Conservation (phyloP, 2,888 invertebrate genomes). For the Neria commutata region DNA sequence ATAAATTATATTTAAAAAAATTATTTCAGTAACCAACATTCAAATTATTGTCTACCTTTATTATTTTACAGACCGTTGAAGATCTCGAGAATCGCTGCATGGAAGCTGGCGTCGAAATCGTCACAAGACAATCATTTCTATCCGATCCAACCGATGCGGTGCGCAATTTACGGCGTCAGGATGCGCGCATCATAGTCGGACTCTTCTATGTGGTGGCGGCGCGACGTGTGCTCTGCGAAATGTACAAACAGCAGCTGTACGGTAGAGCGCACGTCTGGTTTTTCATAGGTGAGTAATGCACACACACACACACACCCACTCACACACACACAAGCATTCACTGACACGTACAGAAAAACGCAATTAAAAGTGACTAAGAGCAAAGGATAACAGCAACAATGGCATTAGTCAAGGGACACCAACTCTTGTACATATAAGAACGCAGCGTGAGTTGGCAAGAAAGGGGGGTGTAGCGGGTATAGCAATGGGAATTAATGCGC, state of each 20-base stretch:
- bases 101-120: slow-evolving; percentile 91
- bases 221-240: slow-evolving; percentile 93
- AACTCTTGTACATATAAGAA: too few species aligned
- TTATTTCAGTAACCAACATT: too few species aligned
- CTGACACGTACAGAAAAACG: too few species aligned
- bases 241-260: slow-evolving; percentile 91
- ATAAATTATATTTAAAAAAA: slow-evolving; percentile 23
- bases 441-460: too few species aligned
- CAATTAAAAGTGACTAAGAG: too few species aligned
- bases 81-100: slow-evolving; percentile 94
- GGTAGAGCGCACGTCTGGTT: slow-evolving; percentile 99
- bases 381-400: too few species aligned
- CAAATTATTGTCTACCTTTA: slow-evolving; percentile 37
- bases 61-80: slow-evolving; percentile 83
- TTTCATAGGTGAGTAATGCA: slow-evolving; percentile 81
- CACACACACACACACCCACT: background rate
- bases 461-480: too few species aligned
- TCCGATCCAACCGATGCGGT: slow-evolving; percentile 97
- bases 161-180: slow-evolving; percentile 90
- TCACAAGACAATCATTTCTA: slow-evolving; percentile 94
- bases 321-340: too few species aligned
- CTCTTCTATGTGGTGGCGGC: slow-evolving; percentile 99
- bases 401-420: too few species aligned
- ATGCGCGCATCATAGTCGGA: slow-evolving; percentile 97
- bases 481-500: background rate